Base-by-base conservation (phyloP, 2,113 vertebrate species). In the Neodontobutis hainanensis region DNA sequence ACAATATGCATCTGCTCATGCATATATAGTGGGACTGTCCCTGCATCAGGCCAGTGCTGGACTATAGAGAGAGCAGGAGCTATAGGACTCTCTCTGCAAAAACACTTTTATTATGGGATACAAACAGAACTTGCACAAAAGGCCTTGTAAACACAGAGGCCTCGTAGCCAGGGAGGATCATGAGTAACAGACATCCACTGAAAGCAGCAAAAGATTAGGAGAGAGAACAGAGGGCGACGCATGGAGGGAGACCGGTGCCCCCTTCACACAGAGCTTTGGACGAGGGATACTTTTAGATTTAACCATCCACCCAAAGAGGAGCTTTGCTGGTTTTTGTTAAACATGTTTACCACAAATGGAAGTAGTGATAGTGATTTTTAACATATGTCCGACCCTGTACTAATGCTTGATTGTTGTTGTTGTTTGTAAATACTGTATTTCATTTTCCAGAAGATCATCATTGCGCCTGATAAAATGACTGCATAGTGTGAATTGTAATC, bases 1-100 rank as follows among this genome's bases (percentile, higher is more conserved):
- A 88, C 86, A 88, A 89, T 93, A 93, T 91, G 91, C 92, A 92
- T 88, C 88, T 85, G 81, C 73, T 82, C 91, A 91, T 93, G 89
- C 90, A 91, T 88, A 89, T 88, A 89, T 87, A 89, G 73, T 85
- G 76, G 85, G 75, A 81, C 85, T 71, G 71, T 83, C 87, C 84
- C 78, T 83, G 84, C 85, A 90, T 86, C 86, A 86, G 77, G 83
- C 71, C 80, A 78, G 80, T 76, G 72, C 75, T 58, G 82, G 75
- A 80, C 67, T 85, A 82, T 80, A 88, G 70, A 77, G 61, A 83
- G 78, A 85, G 81, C 65, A 79, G 85, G 65, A 87, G 53, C 74
- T 87, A 86, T 77, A 85, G 40, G 80, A 80, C 87, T 27, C 19
- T 74, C 82, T 82, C 78, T 66, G 77, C 82, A 81, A 69, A 87